These are phyloP conservation scores for Theropithecus gelada DNA, from an alignment of 2,113 vertebrate species.

Conservation along the genomic window DNA sequence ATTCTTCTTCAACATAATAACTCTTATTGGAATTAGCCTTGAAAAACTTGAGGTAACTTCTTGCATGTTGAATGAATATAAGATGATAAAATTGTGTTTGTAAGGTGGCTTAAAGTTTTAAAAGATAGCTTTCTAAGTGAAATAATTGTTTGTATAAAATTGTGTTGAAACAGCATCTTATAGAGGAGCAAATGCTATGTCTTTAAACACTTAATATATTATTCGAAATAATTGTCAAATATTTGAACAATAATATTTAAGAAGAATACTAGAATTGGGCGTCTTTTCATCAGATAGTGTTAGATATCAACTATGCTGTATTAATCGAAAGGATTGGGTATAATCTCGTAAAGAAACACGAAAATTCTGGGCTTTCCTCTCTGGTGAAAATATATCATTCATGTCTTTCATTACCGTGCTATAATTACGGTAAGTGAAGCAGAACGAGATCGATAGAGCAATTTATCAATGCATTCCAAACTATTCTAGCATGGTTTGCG, in stretches of 20 bases:
- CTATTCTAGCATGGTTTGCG: constrained; percentile 83
- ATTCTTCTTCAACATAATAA: not conserved
- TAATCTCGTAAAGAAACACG: constrained; percentile 89
- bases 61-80: not conserved
- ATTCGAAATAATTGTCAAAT: constrained; percentile 60
- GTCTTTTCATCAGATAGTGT: constrained; percentile 80
- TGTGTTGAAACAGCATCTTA: not conserved
- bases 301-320: constrained; percentile 85
- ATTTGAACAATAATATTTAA: constrained; percentile 79
- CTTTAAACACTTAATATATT: constrained; percentile 35
- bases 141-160: constrained; percentile 31
- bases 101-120: constrained; percentile 44
- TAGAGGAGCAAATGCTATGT: not conserved
- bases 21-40: constrained; percentile 5
- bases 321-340: constrained; percentile 89
- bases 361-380: constrained; percentile 88
- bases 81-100: not conserved
- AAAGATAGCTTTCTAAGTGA: constrained; percentile 31
- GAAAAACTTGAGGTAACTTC: not conserved
- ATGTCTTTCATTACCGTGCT: constrained; percentile 94
- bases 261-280: constrained; percentile 76
- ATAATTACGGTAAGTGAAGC: constrained; percentile 99
- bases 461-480: constrained; percentile 95
- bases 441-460: constrained; percentile 94
- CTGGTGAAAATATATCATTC: constrained; percentile 91